phyloP scores from a whole-genome alignment of 2,797 vertebrate species.

The Rhodeus uyekii region DNA sequence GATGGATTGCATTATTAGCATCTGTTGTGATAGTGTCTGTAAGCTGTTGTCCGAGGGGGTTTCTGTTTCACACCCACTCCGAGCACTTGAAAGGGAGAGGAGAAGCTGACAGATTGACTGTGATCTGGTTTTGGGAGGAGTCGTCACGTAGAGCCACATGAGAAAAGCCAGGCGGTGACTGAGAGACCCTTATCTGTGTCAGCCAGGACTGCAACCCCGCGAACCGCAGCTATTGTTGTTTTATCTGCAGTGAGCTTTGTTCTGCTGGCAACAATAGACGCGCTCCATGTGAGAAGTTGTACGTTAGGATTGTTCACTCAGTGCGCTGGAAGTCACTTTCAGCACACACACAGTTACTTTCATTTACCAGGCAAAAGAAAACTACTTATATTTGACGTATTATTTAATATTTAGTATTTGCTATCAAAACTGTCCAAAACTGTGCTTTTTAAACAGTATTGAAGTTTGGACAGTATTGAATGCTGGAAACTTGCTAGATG shows the following conservation, averaged over 20 bases:
- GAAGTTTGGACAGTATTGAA: background rate
- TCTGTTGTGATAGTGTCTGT: background rate
- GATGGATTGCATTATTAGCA: constrained; percentile 1
- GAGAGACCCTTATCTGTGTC: constrained; percentile 35
- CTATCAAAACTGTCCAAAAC: no score
- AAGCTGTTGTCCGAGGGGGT: constrained; percentile 12
- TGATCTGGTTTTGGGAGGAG: constrained; percentile 27
- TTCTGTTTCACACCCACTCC: constrained; percentile 32
- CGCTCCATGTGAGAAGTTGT: background rate
- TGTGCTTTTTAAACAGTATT: background rate
- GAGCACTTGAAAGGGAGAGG: constrained; percentile 31
- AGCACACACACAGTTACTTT: background rate
- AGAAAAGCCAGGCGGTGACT: constrained; percentile 34
- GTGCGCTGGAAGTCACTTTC: background rate
- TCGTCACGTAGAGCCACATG: constrained; percentile 19
- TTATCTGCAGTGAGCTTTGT: constrained; percentile 36
- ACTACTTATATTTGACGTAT: background rate
- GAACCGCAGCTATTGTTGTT: constrained; percentile 21
- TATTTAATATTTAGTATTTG: background rate
- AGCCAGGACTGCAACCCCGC: constrained; percentile 8
- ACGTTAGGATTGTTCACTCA: background rate
- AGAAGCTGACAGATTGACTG: constrained; percentile 25
- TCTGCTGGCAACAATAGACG: constrained; percentile 30
- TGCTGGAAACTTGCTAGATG: background rate
- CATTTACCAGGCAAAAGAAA: background rate